Conservation (phyloP, 2,797 vertebrate species). For the Triplophysa bombifrons region DNA sequence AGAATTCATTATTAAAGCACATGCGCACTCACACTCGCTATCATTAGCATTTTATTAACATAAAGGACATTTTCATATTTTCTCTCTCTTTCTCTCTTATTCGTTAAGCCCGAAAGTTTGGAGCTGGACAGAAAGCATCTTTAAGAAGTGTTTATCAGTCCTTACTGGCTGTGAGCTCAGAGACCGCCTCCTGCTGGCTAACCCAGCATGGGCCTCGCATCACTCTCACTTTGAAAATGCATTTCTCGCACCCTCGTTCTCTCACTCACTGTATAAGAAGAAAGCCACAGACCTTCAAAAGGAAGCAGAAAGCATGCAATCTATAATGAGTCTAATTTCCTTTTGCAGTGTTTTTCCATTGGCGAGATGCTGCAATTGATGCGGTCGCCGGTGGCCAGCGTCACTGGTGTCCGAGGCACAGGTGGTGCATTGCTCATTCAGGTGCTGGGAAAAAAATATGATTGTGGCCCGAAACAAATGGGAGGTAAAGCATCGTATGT, state of each 20-base stretch:
- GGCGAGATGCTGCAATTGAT: background rate
- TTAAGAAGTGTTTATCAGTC: constrained; percentile 66
- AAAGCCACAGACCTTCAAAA: constrained; percentile 41
- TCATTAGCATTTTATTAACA: constrained; percentile 52
- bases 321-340: constrained; percentile 45
- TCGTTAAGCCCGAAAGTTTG: constrained; percentile 51
- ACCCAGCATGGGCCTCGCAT: constrained; percentile 59
- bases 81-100: constrained; percentile 29
- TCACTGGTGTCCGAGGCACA: constrained; percentile 30
- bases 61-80: constrained; percentile 37
- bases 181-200: constrained; percentile 60
- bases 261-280: constrained; percentile 30
- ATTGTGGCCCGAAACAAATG: background rate
- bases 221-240: constrained; percentile 58
- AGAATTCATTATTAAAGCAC: constrained; percentile 5
- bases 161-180: constrained; percentile 62
- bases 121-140: constrained; percentile 57
- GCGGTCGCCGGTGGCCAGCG: constrained; percentile 3
- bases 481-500: constrained; percentile 14
- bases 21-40: background rate
- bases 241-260: constrained; percentile 39
- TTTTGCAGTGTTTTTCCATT: constrained; percentile 4
- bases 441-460: constrained; percentile 28
- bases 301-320: constrained; percentile 27
- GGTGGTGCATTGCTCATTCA: constrained; percentile 17